Conservation (phyloP, 2,888 invertebrate genomes). For the Mimas tiliae region DNA sequence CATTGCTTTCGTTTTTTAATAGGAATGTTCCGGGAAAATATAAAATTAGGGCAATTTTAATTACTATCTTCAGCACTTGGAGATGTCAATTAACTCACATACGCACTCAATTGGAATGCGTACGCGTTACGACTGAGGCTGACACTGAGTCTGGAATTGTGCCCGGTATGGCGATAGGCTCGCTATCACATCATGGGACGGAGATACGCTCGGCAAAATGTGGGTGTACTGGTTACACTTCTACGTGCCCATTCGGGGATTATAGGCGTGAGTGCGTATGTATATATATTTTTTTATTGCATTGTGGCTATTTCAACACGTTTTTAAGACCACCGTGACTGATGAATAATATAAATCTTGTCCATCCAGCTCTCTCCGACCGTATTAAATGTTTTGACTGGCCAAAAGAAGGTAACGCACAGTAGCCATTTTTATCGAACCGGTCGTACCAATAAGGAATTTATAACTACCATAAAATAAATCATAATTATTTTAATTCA, state of each 20-base stretch:
- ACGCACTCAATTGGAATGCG: too few species aligned
- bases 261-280: too few species aligned
- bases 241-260: too few species aligned
- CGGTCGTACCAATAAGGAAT: conserved; percentile 15
- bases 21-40: neutral
- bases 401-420: neutral
- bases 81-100: too few species aligned
- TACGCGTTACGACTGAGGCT: too few species aligned
- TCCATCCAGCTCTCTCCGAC: conserved; percentile 1
- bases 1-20: neutral
- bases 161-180: too few species aligned
- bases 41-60: neutral
- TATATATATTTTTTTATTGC: neutral
- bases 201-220: too few species aligned
- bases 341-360: too few species aligned
- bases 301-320: neutral
- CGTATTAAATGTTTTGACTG: neutral
- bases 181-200: too few species aligned
- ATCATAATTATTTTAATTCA: conserved; percentile 20
- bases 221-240: too few species aligned
- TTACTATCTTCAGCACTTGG: too few species aligned
- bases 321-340: neutral
- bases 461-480: conserved; percentile 14
- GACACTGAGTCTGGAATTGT: too few species aligned
- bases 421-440: conserved; percentile 5